Evolutionary conservation across 2,797 vertebrate genomes (phyloP), one percentile per base, ranked within the genome.

Genomic region (Rhinatrema bivittatum): DNA sequence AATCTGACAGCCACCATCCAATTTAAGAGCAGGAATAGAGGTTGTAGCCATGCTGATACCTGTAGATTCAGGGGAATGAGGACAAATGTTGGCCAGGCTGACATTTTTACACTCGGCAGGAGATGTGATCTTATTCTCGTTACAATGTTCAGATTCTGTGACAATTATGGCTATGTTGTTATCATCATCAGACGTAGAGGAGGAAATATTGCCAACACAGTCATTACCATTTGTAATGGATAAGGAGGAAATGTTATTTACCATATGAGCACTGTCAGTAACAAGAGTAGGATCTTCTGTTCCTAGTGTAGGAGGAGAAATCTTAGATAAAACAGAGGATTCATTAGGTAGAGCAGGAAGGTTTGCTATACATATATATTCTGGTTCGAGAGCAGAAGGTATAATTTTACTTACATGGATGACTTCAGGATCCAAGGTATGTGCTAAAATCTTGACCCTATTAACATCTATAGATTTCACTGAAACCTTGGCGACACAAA

Each of bases 351-450:
- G 43, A 32, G 36, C 52, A 46, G 26, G 29, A 4, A 34, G 22
- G 4, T 5, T 37, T 44, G 36, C 35, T 18, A 32, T 32, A 42
- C 29, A 36, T 46, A 61, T 9, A 22, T 17, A 23, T 16, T 40
- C 51, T 40, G 14, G 15, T 24, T 18, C 30, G 53, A 28, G 36
- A 42, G 16, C 5, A 31, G 25, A 39, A n/a, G 3, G 2, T 19
- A 25, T 21, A 9, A 29, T 26, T 22, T 33, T 5, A 47, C 19
- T 22, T 33, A 50, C 24, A 10, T 47, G 13, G 56, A 8, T 42
- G 13, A 38, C 25, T 19, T 42, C 64, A 56, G 45, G 37, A 29
- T 36, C 17, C 15, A 65, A 24, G 48, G 50, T 45, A 65, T n/a
- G n/a, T 29, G 16, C 24, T 14, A 9, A 3, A 25, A 20, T 18